These are phyloP conservation scores for Conops quadrifasciatus DNA, from an alignment of 2,888 invertebrate genomes.

Conservation along the genomic window DNA sequence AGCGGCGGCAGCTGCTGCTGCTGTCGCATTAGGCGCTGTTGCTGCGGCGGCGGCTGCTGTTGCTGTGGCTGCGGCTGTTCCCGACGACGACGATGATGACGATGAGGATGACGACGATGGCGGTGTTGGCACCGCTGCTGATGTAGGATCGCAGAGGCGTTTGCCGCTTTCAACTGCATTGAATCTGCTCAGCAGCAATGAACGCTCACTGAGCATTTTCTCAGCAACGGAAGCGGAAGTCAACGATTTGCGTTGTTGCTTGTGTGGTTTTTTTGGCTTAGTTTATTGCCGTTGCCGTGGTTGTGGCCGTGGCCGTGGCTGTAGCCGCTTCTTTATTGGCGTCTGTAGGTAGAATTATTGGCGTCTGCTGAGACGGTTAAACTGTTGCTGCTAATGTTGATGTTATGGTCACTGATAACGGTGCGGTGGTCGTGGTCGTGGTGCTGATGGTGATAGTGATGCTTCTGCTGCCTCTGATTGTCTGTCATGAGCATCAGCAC, in stretches of 20 bases:
- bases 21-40: constrained; percentile 45
- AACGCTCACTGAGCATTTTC: constrained; percentile 65
- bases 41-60: constrained; percentile 35
- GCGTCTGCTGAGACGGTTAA: background rate
- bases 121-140: constrained; percentile 36
- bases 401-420: constrained; percentile 36
- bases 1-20: constrained; percentile 54
- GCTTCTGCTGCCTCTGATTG: background rate
- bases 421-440: constrained; percentile 27
- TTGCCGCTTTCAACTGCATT: constrained; percentile 58
- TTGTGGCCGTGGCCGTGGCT: constrained; percentile 12
- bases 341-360: background rate
- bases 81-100: constrained; percentile 43
- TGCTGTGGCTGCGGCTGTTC: constrained; percentile 34
- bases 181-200: constrained; percentile 60
- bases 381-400: constrained; percentile 26
- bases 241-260: constrained; percentile 39
- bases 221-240: constrained; percentile 42
- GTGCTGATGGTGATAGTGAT: constrained; percentile 33
- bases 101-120: constrained; percentile 14
- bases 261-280: constrained; percentile 34
- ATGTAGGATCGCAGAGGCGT: constrained; percentile 56
- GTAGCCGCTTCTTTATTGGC: background rate
- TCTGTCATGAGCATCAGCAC: constrained; percentile 31
- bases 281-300: constrained; percentile 16